Base-by-base conservation (phyloP, 2,797 vertebrate species). In the Chelon labrosus region DNA sequence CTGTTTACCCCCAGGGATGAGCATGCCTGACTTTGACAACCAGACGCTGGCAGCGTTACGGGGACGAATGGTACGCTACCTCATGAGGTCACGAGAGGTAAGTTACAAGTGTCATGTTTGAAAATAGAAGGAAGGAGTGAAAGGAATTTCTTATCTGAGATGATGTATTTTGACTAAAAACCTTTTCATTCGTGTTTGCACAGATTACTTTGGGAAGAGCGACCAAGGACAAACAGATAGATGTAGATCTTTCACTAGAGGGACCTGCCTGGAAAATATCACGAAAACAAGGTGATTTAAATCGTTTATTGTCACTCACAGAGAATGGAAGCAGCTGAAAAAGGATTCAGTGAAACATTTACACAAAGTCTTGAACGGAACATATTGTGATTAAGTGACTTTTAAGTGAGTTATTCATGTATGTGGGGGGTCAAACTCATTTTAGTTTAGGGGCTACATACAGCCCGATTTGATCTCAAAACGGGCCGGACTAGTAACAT, bases 221-320 rank as follows among this genome's bases (percentile, higher is more conserved):
- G 7, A 99, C 97, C n/a, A 99, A 98, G 92, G 97, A 99, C 88
- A 98, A 97, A 90, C 97, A 98, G 89, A 98, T 99, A 10, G 97
- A 99, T 0, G 97, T 99, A 61, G 97, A 99, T 91, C 89, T 99
- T 63, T 98, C 97, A 0, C 80, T 99, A 79, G 97, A 99, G 78
- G 97, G 97, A 14, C 97, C 97, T 0, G 97, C 97, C 49, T 99
- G 97, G 97, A 99, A 99, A 91, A 98, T 99, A 88, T 99, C 97
- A 60, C 95, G 97, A 78, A 98, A 98, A 87, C 97, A 99, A 95
- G 97, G 97, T 97, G 66, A 53, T 4, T 37, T 12, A 13, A 10
- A 9, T 50, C 20, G 10, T 20, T 19, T 49, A 3, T 42, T 49
- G 7, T 39, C 17, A 57, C 46, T 8, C 8, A 56, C 22, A 59